Evolutionary conservation across 92 coral and sea anemone species (phyloP).

Genomic region (Paragorgia papillata): DNA sequence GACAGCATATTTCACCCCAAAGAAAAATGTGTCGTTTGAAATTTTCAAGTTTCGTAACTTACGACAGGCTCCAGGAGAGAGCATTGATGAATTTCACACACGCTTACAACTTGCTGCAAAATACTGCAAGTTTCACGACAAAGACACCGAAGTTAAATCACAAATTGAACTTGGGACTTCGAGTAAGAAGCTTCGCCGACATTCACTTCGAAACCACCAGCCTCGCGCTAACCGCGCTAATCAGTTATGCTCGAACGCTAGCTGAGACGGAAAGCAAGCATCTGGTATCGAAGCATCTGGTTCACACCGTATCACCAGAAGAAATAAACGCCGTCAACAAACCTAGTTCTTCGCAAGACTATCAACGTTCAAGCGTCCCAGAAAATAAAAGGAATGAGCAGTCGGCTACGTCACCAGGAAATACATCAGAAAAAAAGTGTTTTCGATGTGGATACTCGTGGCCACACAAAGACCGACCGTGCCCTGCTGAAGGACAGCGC

Average conservation of each 20-base stretch:
- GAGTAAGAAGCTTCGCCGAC: conserved; percentile 5
- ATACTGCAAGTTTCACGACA: conserved; percentile 9
- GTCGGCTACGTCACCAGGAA: neutral
- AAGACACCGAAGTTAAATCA: conserved; percentile 3
- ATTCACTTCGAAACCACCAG: neutral
- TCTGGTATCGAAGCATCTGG: neutral
- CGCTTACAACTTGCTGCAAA: conserved; percentile 26
- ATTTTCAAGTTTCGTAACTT: conserved; percentile 30
- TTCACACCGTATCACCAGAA: neutral
- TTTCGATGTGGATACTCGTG: conserved; percentile 38
- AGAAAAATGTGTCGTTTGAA: conserved; percentile 43
- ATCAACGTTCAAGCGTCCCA: too few relatives aligned
- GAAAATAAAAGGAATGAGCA: neutral
- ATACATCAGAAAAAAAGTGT: conserved; percentile 12
- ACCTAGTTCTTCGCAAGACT: neutral
- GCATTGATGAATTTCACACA: conserved; percentile 7
- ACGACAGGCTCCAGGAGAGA: conserved; percentile 5
- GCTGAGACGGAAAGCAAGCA: neutral
- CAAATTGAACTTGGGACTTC: conserved; percentile 23
- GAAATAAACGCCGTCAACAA: conserved; percentile 4
- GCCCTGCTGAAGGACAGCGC: conserved; percentile 39
- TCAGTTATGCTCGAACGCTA: neutral
- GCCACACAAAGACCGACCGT: conserved; percentile 35
- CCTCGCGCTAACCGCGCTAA: neutral
- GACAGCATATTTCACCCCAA: conserved; percentile 44